Conservation (phyloP, 2,888 invertebrate genomes). For the Onthophagus sagittarius region DNA sequence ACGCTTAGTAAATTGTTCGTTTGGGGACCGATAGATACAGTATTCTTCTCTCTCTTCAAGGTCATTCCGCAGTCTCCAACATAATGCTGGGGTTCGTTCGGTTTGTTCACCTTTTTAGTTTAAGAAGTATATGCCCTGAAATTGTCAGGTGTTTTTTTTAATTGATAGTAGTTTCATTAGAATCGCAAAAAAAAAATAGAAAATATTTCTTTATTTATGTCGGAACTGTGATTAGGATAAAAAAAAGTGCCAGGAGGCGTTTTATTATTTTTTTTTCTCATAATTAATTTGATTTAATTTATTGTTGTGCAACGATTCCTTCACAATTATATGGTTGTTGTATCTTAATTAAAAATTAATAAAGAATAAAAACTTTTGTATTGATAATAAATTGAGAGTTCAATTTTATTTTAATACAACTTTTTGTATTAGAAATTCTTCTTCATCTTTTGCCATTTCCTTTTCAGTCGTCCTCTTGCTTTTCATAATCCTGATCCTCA, state of each 20-base stretch:
- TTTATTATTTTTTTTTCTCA: not conserved
- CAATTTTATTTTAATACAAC: not conserved
- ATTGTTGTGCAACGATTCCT: not conserved
- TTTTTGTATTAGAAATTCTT: not conserved
- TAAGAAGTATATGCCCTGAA: constrained; percentile 1
- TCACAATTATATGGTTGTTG: not conserved
- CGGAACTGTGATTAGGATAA: constrained; percentile 10
- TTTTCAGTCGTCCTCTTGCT: no score
- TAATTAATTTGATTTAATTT: not conserved
- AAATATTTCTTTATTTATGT: constrained; percentile 6
- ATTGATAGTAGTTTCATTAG: constrained; percentile 3
- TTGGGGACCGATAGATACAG: constrained; percentile 8
- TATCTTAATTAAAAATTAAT: not conserved
- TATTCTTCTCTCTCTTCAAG: constrained; percentile 1
- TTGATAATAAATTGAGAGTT: not conserved
- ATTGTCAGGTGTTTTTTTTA: not conserved
- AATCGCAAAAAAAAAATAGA: not conserved
- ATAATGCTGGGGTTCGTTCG: not conserved
- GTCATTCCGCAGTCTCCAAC: constrained; percentile 7
- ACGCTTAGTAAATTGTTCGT: constrained; percentile 1
- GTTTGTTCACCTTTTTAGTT: constrained; percentile 2
- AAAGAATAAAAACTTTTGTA: not conserved
- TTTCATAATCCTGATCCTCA: no score
- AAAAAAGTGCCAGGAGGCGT: not conserved
- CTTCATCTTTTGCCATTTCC: no score